phyloP scores from a whole-genome alignment of 2,888 invertebrate species.

The Autographa pulchrina region DNA sequence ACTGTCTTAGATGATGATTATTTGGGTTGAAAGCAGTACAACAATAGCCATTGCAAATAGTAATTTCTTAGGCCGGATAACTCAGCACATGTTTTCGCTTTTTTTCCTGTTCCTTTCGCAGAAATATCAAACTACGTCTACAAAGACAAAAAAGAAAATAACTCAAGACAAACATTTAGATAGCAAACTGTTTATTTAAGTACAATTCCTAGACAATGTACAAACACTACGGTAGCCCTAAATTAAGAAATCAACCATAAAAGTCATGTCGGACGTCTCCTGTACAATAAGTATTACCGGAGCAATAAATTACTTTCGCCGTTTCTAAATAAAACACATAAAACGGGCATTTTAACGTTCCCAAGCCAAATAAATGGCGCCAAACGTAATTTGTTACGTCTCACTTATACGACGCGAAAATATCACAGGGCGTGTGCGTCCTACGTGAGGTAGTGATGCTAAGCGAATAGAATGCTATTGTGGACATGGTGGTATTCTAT shows the following conservation, averaged over 20 bases:
- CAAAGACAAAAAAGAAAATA: too few species aligned
- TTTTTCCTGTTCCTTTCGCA: too few species aligned
- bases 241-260: slow-evolving; percentile 32
- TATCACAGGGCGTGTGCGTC: slow-evolving; percentile 10
- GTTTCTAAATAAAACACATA: slow-evolving; percentile 63
- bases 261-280: slow-evolving; percentile 20
- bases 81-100: too few species aligned
- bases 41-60: too few species aligned
- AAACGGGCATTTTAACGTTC: slow-evolving; percentile 53
- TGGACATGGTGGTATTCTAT: too few species aligned
- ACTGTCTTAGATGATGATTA: too few species aligned
- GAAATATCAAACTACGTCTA: too few species aligned
- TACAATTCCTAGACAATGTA: not conserved
- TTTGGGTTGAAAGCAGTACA: too few species aligned
- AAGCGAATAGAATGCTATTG: not conserved
- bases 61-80: too few species aligned
- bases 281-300: slow-evolving; percentile 36
- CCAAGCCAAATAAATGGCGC: slow-evolving; percentile 57
- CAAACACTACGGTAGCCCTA: slow-evolving; percentile 13
- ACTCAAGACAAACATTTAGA: not conserved
- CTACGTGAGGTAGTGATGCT: slow-evolving; percentile 1
- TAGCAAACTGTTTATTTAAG: not conserved
- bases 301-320: slow-evolving; percentile 55
- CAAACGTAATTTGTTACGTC: slow-evolving; percentile 59
- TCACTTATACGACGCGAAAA: slow-evolving; percentile 44